phyloP scores from a whole-genome alignment of 2,888 invertebrate species.

The Epinotia ramella region DNA sequence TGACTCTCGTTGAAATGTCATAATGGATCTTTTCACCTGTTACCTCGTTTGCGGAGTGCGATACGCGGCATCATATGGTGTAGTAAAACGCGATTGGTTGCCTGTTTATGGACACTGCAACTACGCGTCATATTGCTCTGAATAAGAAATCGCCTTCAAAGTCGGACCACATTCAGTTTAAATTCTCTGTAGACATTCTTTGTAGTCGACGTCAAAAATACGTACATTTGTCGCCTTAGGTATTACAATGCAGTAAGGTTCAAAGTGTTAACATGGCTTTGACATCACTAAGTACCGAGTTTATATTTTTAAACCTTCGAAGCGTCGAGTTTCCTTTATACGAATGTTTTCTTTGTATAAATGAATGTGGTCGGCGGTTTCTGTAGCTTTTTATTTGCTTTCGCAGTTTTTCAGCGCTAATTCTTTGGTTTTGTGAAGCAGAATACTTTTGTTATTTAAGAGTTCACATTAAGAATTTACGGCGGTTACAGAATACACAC shows the following conservation, averaged over 20 bases:
- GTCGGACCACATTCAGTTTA: constrained; percentile 16
- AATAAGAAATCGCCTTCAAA: neutral
- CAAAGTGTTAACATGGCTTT: neutral
- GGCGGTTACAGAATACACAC: too few species aligned
- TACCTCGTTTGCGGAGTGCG: neutral
- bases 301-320: constrained; percentile 20
- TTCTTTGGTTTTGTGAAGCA: neutral
- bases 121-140: neutral
- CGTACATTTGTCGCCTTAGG: neutral
- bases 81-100: neutral
- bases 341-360: constrained; percentile 15
- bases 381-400: constrained; percentile 4
- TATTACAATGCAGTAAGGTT: neutral
- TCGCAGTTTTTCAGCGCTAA: neutral
- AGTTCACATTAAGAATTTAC: neutral
- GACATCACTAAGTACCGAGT: constrained; percentile 4
- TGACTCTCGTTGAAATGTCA: neutral
- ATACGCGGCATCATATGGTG: too few species aligned
- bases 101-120: too few species aligned
- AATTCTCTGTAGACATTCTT: constrained; percentile 5
- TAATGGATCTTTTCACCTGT: neutral
- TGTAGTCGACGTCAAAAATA: neutral
- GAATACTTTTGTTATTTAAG: neutral
- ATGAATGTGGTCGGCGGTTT: constrained; percentile 4
- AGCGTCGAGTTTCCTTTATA: constrained; percentile 24